Base-by-base conservation (phyloP, 2,888 invertebrate species). In the Andrena hattorfiana region DNA sequence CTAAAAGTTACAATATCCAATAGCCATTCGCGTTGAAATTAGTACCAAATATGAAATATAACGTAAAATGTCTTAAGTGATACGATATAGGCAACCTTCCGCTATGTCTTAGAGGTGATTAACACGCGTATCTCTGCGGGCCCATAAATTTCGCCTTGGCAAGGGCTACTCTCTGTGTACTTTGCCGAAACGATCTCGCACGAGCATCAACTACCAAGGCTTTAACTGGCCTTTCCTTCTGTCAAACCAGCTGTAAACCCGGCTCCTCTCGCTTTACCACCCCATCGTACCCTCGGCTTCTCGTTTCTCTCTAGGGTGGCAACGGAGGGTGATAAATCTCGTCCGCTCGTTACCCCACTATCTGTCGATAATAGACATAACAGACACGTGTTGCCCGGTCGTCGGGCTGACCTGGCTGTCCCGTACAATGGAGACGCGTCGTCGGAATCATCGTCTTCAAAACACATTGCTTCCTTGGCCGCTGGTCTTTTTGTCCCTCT, bases 331-430 rank as follows among this genome's bases (percentile, higher is more conserved):
- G 90, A 93, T 93, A 93, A 93, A 93, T 92, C 91, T 91, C 87
- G 81, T 78, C 83, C 85, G 87, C 89, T 88, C 84, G 88, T 90
- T 86, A 90, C 89, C 85, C 87, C 86, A 84, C 89, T 90, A 91
- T 92, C 92, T 90, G 89, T 90, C 89, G 89, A 87, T 88, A 91
- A 91, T 91, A 89, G 91, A 90, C 92, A 92, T 92, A 92, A 93
- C 89, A 91, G 92, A 92, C 93, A 93, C 93, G 93, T 93, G 93
- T 92, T 93, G 91, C 91, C 89, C 54, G 85, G 78, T 89, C 87
- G 87, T 89, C 89, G 85, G 85, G 84, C 89, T 91, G 90, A 90
- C 91, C 90, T 85, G 79, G 86, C 69, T 77, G 77, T 84, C 79
- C 87, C 80, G 67, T 74, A 85, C 73, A 79, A 62, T 83, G 66